A percentile compares a stretch with the other conserved stretches of the same genome.
Evolutionary conservation across 35 echinoderm and acorn worm genomes (phyloP).

Genomic region (Apostichopus californicus): DNA sequence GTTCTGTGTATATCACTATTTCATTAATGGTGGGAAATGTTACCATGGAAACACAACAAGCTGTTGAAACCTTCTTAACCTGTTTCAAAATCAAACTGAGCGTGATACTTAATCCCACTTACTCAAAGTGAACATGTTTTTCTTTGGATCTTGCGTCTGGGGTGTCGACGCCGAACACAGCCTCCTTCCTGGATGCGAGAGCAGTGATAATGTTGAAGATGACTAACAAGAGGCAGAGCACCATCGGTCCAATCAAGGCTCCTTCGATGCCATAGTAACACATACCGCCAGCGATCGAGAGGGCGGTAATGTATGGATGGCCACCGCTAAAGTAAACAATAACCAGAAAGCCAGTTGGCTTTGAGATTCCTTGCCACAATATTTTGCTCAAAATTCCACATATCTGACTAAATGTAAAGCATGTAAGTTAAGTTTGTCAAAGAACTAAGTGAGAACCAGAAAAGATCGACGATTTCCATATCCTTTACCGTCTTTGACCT

Average conservation of each 20-base stretch:
- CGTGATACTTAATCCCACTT: background rate
- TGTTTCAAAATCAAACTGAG: too few species aligned
- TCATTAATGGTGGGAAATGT: too few species aligned
- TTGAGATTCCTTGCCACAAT: too few species aligned
- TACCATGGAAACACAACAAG: too few species aligned
- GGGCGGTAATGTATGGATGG: conserved; percentile 92
- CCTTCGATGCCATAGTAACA: conserved; percentile 89
- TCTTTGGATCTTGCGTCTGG: conserved; percentile 31
- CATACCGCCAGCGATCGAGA: conserved; percentile 93
- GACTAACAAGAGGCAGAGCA: conserved; percentile 83
- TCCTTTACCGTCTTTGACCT: too few species aligned
- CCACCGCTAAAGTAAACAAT: conserved; percentile 70
- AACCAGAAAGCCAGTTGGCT: background rate
- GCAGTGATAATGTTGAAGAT: conserved; percentile 79
- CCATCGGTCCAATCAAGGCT: conserved; percentile 92
- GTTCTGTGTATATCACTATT: too few species aligned
- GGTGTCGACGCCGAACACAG: conserved; percentile 39
- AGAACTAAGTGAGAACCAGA: too few species aligned
- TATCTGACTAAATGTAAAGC: too few species aligned
- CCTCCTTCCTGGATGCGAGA: conserved; percentile 63
- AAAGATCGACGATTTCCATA: too few species aligned
- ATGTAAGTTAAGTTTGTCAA: too few species aligned
- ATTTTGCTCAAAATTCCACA: too few species aligned
- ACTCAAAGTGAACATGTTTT: conserved; percentile 50
- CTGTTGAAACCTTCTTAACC: too few species aligned